Evolutionary conservation across 2,888 invertebrate genomes (phyloP).

Genomic region (Melipona beecheii): DNA sequence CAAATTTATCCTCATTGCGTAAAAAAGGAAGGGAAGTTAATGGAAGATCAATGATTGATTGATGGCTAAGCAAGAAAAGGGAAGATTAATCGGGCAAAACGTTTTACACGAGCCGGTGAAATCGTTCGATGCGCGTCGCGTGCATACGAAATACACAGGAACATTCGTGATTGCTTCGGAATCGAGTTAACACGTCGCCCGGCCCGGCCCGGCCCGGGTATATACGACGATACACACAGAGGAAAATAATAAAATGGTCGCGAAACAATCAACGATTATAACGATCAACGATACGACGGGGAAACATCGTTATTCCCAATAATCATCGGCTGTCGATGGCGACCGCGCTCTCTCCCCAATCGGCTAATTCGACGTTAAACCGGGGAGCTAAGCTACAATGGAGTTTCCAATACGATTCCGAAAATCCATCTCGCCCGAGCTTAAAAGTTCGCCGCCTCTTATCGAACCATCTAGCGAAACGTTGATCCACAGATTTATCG

Average conservation of each 20-base stretch:
- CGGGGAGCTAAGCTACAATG: slow-evolving; percentile 30
- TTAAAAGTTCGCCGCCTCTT: slow-evolving; percentile 49
- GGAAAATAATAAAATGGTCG: slow-evolving; percentile 69
- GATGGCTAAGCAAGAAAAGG: not conserved
- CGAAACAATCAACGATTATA: slow-evolving; percentile 69
- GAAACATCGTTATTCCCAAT: slow-evolving; percentile 65
- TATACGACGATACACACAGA: slow-evolving; percentile 35
- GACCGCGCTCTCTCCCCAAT: slow-evolving; percentile 41
- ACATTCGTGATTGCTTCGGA: slow-evolving; percentile 69
- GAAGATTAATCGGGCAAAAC: not conserved
- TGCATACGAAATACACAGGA: slow-evolving; percentile 39
- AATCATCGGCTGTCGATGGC: slow-evolving; percentile 69
- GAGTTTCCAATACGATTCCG: slow-evolving; percentile 53
- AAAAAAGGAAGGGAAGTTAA: not conserved
- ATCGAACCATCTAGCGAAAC: slow-evolving; percentile 46
- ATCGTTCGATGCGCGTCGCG: not conserved
- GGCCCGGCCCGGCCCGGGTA: not conserved
- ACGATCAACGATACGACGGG: slow-evolving; percentile 64
- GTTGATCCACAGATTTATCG: slow-evolving; percentile 48
- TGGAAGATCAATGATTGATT: not conserved
- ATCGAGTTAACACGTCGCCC: slow-evolving; percentile 67
- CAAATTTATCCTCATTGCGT: no score
- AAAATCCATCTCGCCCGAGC: slow-evolving; percentile 55
- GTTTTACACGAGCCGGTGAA: not conserved
- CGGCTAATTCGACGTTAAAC: slow-evolving; percentile 67